Base-by-base conservation (phyloP, 1,140 invertebrate species). In the Pseudomyrmex flavicornis region DNA sequence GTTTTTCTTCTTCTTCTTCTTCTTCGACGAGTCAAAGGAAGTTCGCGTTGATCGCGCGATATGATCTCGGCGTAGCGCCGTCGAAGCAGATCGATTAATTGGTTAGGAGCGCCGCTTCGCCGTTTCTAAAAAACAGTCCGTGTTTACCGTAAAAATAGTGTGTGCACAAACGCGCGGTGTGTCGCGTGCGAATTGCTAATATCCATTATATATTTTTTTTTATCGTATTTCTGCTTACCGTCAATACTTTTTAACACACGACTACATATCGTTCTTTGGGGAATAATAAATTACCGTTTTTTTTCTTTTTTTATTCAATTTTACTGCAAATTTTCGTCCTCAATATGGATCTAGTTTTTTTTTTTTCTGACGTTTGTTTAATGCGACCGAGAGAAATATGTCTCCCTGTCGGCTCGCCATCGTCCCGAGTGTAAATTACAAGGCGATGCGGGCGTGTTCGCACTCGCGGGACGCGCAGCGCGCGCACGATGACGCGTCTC, bases 31-130 rank as follows among this genome's bases (percentile, higher is more conserved):
- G 50, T 22, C 44, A 69, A 50, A 75, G 52, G 50, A 63, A 80
- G 74, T 69, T 59, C 73, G 35, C 35, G 65, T 22, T 82, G 48
- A 26, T 26, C 68, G 65, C 46, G 76, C 61, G 86, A 88, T 88
- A 88, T 35, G 65, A 86, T 89, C 88, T 86, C 10, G 56, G 72
- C 5, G 86, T 70, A 86, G 84, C 80, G 86, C 84, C 89, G 89
- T 91, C 89, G 88, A 90, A 86, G 90, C 89, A 90, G 84, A 92
- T 91, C 86, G 89, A 90, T 89, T 92, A 91, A 92, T 91, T 92
- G 90, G 86, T 88, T 86, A 76, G 85, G 85, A 85, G 70, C 80
- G 86, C 85, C 80, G 85, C 73, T 86, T 77, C 73, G 84, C 75
- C 63, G 86, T 88, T 26, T 26, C 69, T 88, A 84, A 89, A 89